Evolutionary conservation across 2,113 vertebrate genomes (phyloP), one percentile per base, ranked within the genome.

Genomic region (Amphilophus citrinellus): DNA sequence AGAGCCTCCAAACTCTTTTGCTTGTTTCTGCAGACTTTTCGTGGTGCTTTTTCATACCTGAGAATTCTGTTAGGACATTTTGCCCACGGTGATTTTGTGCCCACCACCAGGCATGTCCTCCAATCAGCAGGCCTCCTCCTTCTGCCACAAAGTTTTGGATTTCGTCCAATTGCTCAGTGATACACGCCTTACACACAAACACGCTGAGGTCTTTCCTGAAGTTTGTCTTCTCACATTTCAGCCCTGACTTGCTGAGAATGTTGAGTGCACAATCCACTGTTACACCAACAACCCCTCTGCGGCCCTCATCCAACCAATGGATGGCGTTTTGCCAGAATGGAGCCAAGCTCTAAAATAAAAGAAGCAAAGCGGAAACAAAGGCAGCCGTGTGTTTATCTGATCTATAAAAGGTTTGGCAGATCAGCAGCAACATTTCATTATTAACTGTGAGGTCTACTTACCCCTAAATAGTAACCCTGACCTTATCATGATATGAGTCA

Each of bases 31-130:
- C 30, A 30, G 27, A 30, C 27, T 22, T 30, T 30, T 30, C 4
- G 30, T 18, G 2, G 27, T 32, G 15, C 27, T 18, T 61, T 32
- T 17, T 61, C 80, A 39, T 91, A 95, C 94, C 97, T 24, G 96
- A 86, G 89, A 95, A 97, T 1, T 89, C 84, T 1, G 94, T 95
- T 78, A 97, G 13, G 2, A 84, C 20, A 2, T 94, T 96, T 68
- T 20, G 6, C 8, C 88, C 85, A 0, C 5, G 47, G 61, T 97
- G 86, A 9, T 81, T 63, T 37, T 95, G 93, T 2, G 96, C 94
- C 97, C 97, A 98, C 85, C 91, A 91, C 97, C 97, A 97, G 87
- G 95, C 92, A 47, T 97, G 97, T 22, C 97, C 97, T 17, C 96
- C 97, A 1, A 97, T 95, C 71, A 97, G 88, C 79, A 97, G 92